A percentile compares a stretch with the other conserved stretches of the same genome.
Conservation (phyloP, 2,113 vertebrate genomes). For the Myiozetetes cayanensis region DNA sequence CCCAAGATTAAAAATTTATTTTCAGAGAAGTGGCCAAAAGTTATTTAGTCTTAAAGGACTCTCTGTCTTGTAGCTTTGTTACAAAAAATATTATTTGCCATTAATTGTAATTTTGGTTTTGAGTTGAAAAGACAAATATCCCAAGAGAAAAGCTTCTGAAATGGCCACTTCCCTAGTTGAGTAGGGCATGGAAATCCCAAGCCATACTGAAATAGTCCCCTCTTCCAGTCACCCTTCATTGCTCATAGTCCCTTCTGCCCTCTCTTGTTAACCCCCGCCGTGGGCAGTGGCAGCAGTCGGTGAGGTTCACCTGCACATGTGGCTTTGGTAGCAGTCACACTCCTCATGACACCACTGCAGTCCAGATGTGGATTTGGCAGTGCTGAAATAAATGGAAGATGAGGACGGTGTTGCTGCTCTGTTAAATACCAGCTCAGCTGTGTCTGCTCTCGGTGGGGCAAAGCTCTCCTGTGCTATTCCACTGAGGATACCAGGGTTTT, state of each 20-base stretch:
- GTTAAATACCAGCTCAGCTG: background rate
- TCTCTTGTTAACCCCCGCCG: background rate
- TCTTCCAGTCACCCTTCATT: background rate
- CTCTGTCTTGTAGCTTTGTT: background rate
- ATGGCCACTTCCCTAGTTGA: background rate
- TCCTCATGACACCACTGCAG: background rate
- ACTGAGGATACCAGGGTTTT: background rate
- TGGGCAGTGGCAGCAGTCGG: background rate
- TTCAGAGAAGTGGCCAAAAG: background rate
- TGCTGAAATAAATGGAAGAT: rapidly evolving
- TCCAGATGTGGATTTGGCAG: background rate
- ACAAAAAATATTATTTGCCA: background rate
- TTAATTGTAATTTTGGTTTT: background rate
- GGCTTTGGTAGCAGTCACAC: background rate
- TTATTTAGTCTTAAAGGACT: background rate
- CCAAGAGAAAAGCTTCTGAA: background rate
- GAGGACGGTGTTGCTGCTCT: background rate
- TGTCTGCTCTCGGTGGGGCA: background rate
- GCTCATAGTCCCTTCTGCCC: background rate
- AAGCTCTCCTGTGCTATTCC: too few relatives aligned
- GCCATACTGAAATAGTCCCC: background rate
- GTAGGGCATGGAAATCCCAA: background rate
- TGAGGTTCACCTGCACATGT: background rate
- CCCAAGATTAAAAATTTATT: background rate
- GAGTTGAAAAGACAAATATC: background rate